Percentiles rank a stretch among this genome's conserved stretches.
phyloP scores from a whole-genome alignment of 1,140 invertebrate genomes.

The Drosophila yakuba region DNA sequence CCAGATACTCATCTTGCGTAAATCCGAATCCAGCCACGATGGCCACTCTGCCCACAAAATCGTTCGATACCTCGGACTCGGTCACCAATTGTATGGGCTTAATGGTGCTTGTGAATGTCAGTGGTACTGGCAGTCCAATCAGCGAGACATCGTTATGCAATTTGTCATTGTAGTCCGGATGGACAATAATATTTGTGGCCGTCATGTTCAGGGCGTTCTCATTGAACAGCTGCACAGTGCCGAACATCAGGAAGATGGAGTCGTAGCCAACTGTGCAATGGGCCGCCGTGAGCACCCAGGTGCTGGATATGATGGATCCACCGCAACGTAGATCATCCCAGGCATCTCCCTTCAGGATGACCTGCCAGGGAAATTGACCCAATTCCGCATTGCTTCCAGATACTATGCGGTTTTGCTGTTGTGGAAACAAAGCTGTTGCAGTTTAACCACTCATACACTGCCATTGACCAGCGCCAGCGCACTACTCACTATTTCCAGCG shows the following conservation, averaged over 20 bases:
- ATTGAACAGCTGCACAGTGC: slow-evolving; percentile 84
- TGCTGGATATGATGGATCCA: slow-evolving; percentile 86
- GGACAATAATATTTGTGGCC: slow-evolving; percentile 78
- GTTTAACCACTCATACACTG: not conserved
- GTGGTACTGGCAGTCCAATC: slow-evolving; percentile 85
- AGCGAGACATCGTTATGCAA: slow-evolving; percentile 86
- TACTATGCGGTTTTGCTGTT: slow-evolving; percentile 68
- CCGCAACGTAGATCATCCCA: slow-evolving; percentile 85
- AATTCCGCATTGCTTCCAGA: slow-evolving; percentile 41
- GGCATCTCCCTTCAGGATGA: slow-evolving; percentile 70
- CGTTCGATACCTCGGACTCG: slow-evolving; percentile 24
- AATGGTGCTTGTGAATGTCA: slow-evolving; percentile 76
- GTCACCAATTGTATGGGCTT: slow-evolving; percentile 68
- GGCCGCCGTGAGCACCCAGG: slow-evolving; percentile 87
- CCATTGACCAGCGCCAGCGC: no score
- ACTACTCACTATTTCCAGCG: slow-evolving; percentile 25
- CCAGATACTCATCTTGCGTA: slow-evolving; percentile 71
- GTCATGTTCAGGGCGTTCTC: slow-evolving; percentile 70
- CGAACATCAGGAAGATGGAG: slow-evolving; percentile 82
- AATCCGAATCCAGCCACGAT: slow-evolving; percentile 69
- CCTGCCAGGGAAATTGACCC: slow-evolving; percentile 80
- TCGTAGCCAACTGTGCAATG: slow-evolving; percentile 85
- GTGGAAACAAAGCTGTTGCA: slow-evolving; percentile 5
- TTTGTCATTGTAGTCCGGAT: slow-evolving; percentile 85
- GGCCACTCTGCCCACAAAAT: slow-evolving; percentile 59